Evolutionary conservation across 2,113 vertebrate species (phyloP), one percentile per base, ranked within the genome.

Genomic region (Otis tarda): DNA sequence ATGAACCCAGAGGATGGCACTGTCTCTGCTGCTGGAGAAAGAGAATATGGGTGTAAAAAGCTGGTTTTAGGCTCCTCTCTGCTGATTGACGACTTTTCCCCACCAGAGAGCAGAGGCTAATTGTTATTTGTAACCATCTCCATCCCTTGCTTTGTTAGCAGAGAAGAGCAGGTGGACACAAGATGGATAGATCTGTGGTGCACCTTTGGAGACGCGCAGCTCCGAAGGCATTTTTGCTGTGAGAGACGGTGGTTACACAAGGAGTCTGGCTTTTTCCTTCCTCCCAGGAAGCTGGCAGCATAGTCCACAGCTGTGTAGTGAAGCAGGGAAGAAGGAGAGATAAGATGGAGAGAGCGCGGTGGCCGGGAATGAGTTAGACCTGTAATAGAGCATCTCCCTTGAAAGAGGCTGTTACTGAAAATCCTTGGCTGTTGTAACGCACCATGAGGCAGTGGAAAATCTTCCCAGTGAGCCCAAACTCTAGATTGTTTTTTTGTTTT

Each of bases 321-420:
- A 59, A 84, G 90, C 76, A 45, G 20, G 47, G 90, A 87, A 69
- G 50, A 59, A 49, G 68, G 22, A 70, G 79, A 67, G 90, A 75
- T 67, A 67, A 78, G 60, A 84, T 75, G 84, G 84, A 70, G 70
- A 45, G 70, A 35, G 63, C 49, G 37, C 2, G 7, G 56, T 4
- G 20, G 18, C 56, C 0, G 0, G 82, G 79, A 83, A 81, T 67
- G 59, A 82, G 60, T 55, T 69, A 49, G 87, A 23, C 19, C 74
- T 57, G n/a, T 74, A 84, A 63, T 18, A 78, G 87, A 57, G 30
- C 61, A 41, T 88, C 91, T 90, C 78, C 87, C 92, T 85, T 70
- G 64, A 50, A 80, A 96, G 87, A 90, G n/a, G 74, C 63, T 91
- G 65, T 61, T 61, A 25, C 41, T 90, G 94, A 79, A 88, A 95